Base-by-base conservation (phyloP, 2,797 vertebrate genomes). In the Lithobates sylvaticus region DNA sequence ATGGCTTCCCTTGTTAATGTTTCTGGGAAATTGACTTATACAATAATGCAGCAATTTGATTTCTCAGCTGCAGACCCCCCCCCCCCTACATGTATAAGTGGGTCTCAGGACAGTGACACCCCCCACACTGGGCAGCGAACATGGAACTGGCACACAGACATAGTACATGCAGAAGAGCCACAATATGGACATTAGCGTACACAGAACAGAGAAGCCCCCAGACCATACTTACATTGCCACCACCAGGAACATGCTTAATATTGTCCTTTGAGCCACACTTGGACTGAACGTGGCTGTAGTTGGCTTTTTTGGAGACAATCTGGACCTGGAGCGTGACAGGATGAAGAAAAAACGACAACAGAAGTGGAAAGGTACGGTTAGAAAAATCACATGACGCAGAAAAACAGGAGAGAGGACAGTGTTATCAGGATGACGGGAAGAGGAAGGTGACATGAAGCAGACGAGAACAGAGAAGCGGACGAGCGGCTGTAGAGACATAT, bases 301-400 rank as follows among this genome's bases (percentile, higher is more conserved):
- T 98, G 95, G 96, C 93, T 94, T 98, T 99, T 98, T 98, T 98
- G 96, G 96, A 97, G 95, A 97, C 96, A 97, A 99, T 97, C 93
- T 99, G 97, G 96, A 99, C 98, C 98, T 99, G 96, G 96, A 95
- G 94, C 65, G 94, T 96, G 92, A 95, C 91, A 96, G 95, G 94
- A 93, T 2, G 93, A 26, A 70, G 70, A 69, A 88, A 93, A 32
- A 32, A 32, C 89, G 89, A 94, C 92, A 39, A 95, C 96, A 96
- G 83, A 91, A 92, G 91, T 93, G 94, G 92, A 92, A 88, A 92
- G 93, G 90, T 88, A 86, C 90, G 91, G 93, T 95, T 95, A 95
- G 93, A 93, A 2, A 54, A 16, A 86, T 90, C 90, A 88, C 54
- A 71, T 0, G 78, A 87, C 88, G 50, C 50, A 90, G 88, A 86